Conservation (phyloP, 2,113 vertebrate species). For the Benitochromis conjunctus region DNA sequence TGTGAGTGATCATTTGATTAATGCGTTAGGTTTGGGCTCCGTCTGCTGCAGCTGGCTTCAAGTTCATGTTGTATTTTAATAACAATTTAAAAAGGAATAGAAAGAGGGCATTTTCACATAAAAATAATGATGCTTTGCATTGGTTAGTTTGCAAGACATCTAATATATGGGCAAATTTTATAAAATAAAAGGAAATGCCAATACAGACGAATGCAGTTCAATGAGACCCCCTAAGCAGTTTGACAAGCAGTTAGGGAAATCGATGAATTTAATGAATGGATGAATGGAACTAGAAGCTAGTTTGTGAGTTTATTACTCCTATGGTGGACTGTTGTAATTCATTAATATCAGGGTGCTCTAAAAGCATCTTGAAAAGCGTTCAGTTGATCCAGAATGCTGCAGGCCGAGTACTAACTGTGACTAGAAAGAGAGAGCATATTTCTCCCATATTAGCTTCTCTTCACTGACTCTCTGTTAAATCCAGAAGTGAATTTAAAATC, state of each 20-base stretch:
- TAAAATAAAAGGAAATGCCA: not conserved
- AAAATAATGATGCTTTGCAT: not conserved
- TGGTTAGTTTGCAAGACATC: not conserved
- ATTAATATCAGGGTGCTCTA: not conserved
- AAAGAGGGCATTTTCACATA: not conserved
- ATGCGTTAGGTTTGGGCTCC: not conserved
- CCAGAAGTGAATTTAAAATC: not conserved
- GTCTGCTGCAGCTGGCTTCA: not conserved
- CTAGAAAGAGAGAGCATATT: not conserved
- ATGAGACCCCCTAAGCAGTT: not conserved
- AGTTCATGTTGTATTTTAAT: not conserved
- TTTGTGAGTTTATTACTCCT: not conserved
- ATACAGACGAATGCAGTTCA: not conserved
- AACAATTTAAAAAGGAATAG: not conserved
- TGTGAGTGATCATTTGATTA: not conserved
- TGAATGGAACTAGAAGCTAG: not conserved
- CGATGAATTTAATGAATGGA: not conserved
- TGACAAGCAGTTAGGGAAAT: not conserved
- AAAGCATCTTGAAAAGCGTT: not conserved
- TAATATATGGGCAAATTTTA: fast-evolving
- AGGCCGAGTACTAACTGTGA: not conserved
- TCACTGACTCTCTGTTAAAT: not conserved
- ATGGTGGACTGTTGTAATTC: fast-evolving
- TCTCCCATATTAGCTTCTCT: not conserved
- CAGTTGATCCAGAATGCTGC: not conserved